Evolutionary conservation across 1,140 invertebrate genomes (phyloP), one percentile per base, ranked within the genome.

Genomic region (Drosophila lini): DNA sequence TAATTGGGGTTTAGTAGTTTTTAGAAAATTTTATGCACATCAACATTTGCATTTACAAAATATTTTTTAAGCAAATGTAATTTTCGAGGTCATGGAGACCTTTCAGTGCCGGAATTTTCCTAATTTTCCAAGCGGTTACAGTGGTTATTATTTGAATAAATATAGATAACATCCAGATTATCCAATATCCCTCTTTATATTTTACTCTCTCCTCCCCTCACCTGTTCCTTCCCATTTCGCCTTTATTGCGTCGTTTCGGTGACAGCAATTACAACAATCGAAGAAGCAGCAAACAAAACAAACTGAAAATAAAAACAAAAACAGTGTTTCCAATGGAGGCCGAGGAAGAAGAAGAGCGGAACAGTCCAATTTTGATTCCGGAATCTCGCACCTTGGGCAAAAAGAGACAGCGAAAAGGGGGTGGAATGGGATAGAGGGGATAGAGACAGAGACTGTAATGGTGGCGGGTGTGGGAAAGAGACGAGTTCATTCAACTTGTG

Each of bases 401-500:
- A 57, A 16, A 57, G 53, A 44, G 25, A 32, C 13, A 10, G 56
- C 13, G 10, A 7, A n/a, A 25, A 16, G 36, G 15, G 36, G 32
- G 8, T 15, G 16, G 22, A 7, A n/a, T 41, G 22, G 22, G 52
- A 25, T 5, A 16, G 16, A 9, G 28, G 22, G 22, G 52, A 25
- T 5, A 16, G 16, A 9, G 28, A 25, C 7, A 11, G 34, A n/a
- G 36, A n/a, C 5, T 13, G 19, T 11, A 15, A 15, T 3, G 15
- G 36, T 10, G n/a, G 48, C 10, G 38, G 16, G 31, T 28, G 42
- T 38, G 57, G 45, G 15, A 68, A 16, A 28, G 64, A 62, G 59
- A 62, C 56, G 63, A 61, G 81, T 84, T 85, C 78, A 67, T 85
- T 85, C 69, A 85, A 85, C 81, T 65, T 34, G 31, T 5, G 11